Evolutionary conservation across 1,140 invertebrate genomes (phyloP).

Genomic region (Pseudomyrmex sp.): DNA sequence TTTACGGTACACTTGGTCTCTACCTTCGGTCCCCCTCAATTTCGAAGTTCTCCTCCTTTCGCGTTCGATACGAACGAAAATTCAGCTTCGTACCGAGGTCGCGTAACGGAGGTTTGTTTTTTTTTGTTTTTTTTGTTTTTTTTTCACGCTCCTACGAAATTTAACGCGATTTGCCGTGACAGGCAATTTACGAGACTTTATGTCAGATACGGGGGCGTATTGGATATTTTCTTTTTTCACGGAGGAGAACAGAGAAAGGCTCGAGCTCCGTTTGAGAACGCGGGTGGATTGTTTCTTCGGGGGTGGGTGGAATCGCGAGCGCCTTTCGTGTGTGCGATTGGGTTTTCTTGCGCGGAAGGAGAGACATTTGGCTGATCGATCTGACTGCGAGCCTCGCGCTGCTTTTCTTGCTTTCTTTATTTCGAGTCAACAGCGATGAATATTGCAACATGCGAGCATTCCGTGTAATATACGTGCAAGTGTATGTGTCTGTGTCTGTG

Average conservation of each 20-base stretch:
- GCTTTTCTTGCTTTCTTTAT: constrained; percentile 36
- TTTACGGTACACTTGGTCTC: too few species aligned
- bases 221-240: too few species aligned
- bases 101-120: too few species aligned
- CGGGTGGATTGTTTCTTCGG: neutral
- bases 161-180: neutral
- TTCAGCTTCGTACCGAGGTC: neutral
- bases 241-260: constrained; percentile 8
- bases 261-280: neutral
- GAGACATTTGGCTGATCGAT: constrained; percentile 33
- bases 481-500: constrained; percentile 3
- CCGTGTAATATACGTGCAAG: constrained; percentile 28
- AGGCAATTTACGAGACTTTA: constrained; percentile 3
- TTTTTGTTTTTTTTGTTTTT: neutral
- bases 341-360: neutral
- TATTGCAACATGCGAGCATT: constrained; percentile 55
- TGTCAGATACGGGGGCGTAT: neutral
- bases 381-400: constrained; percentile 43
- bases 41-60: too few species aligned
- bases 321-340: neutral
- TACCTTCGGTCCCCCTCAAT: too few species aligned
- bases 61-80: neutral
- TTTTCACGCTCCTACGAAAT: neutral
- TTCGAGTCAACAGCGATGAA: constrained; percentile 52
- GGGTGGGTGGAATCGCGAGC: neutral